Evolutionary conservation across 1,140 invertebrate species (phyloP), one percentile per base, ranked within the genome.

Genomic region (Eumeta japonica): DNA sequence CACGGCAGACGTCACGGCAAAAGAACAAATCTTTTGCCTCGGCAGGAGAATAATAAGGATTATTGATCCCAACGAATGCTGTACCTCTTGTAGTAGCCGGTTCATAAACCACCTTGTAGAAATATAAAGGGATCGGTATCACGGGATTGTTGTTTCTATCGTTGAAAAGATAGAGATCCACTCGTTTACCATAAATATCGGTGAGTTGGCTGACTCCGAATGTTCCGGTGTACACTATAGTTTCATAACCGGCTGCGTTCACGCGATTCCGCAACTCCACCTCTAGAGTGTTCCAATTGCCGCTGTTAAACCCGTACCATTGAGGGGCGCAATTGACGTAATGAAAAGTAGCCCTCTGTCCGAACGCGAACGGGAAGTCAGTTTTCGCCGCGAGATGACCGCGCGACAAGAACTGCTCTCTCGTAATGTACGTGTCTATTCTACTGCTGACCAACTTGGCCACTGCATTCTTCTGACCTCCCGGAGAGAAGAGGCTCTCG

Each of bases 351-450:
- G 81, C 76, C 9, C 79, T 72, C 52, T 87, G 83, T 41, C 81
- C 75, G 19, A 78, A 67, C 0, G 77, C 82, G 39, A 79, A 84
- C 1, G 82, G 73, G 18, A 83, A 84, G 54, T 88, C 85, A 9
- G 78, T 80, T 55, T 85, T 85, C 13, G 85, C 83, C 0, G 80
- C 76, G 11, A 87, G 59, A 59, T 88, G 86, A 14, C 85, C 84
- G 35, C 82, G 67, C 0, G 83, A 78, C 34, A 87, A 58, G 31
- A 55, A 50, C 36, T 67, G 43, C 3, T 31, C 13, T 38, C 29
- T 11, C 3, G 56, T 65, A 1, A 72, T 35, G 30, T 64, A 66
- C 2, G 15, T 39, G 16, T 65, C 50, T 7, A 62, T 40, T 17
- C 45, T 40, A 3, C 37, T 2, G 3, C 70, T 66, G 0, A 75